Base-by-base conservation (phyloP, 2,888 invertebrate species). In the Orchesellides sinensis region DNA sequence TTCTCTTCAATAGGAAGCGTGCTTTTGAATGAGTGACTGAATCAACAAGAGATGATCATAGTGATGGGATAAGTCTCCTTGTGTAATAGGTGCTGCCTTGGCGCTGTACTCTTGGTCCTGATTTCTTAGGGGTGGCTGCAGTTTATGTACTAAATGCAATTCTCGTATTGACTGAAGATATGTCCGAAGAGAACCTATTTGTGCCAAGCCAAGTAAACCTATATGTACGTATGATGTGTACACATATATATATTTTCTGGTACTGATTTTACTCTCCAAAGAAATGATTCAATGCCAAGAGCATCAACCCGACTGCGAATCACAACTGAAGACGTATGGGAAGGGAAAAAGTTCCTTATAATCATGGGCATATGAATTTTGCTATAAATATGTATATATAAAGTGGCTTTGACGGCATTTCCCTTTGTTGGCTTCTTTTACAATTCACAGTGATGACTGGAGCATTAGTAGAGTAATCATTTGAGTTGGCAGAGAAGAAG, bases 201-300 rank as follows among this genome's bases (percentile, higher is more conserved):
- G n/a, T n/a, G n/a, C n/a, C n/a, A n/a, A n/a, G n/a, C n/a, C n/a
- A n/a, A n/a, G n/a, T n/a, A n/a, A n/a, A n/a, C n/a, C n/a, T n/a
- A n/a, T n/a, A n/a, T n/a, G n/a, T n/a, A n/a, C n/a, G n/a, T n/a
- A n/a, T n/a, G n/a, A n/a, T n/a, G n/a, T n/a, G n/a, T n/a, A n/a
- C n/a, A n/a, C n/a, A n/a, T n/a, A n/a, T n/a, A n/a, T n/a, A n/a
- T n/a, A n/a, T n/a, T n/a, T n/a, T n/a, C n/a, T n/a, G n/a, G n/a
- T n/a, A n/a, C n/a, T n/a, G n/a, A n/a, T n/a, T n/a, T n/a, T n/a
- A 3, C 52, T 47, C 21, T 23, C 6, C 23, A 6, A 45, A 70
- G n/a, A 32, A 32, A 70, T 70, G 79, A 79, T 79, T 79, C 79
- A 79, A 79, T 79, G 79, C 79, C 79, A 79, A 79, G 70, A 79